Percentiles rank a stretch among this genome's conserved stretches.
Conservation (phyloP, 2,888 invertebrate species). For the Autographa pulchrina region DNA sequence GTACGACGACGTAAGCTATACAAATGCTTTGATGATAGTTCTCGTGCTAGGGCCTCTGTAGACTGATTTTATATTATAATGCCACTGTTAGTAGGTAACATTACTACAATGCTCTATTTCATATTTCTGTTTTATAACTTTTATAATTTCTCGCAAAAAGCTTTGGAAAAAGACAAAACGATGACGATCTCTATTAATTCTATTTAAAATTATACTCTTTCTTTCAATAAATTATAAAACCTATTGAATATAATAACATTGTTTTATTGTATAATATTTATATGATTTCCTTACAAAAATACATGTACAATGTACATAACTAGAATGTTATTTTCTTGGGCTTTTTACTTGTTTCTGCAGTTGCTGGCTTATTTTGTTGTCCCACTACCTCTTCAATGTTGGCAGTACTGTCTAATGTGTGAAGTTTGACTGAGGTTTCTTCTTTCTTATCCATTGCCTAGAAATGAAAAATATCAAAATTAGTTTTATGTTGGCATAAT, state of each 20-base stretch:
- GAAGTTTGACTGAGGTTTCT: constrained; percentile 82
- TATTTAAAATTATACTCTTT: neutral
- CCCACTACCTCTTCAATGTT: constrained; percentile 82
- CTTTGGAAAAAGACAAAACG: constrained; percentile 50
- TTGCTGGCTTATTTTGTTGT: constrained; percentile 55
- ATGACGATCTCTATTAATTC: constrained; percentile 47
- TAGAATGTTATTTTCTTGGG: constrained; percentile 86
- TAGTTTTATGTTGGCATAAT: neutral
- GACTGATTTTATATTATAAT: neutral
- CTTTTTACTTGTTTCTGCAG: constrained; percentile 68
- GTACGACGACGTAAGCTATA: no score
- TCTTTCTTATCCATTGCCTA: constrained; percentile 82
- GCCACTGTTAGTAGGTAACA: neutral
- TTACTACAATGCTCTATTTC: no score
- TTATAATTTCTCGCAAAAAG: constrained; percentile 11
- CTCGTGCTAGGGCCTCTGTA: no score
- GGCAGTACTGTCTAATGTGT: constrained; percentile 76
- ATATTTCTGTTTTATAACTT: neutral
- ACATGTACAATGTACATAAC: constrained; percentile 16
- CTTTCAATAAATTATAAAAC: constrained; percentile 16
- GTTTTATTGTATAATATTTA: constrained; percentile 29
- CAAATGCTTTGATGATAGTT: no score
- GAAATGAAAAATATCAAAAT: constrained; percentile 42
- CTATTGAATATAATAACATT: neutral
- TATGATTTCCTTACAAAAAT: constrained; percentile 5